Percentiles rank a stretch among this genome's conserved stretches.
These are phyloP conservation scores for Glossosoma conforme DNA, from an alignment of 1,140 invertebrate genomes.

Conservation along the genomic window DNA sequence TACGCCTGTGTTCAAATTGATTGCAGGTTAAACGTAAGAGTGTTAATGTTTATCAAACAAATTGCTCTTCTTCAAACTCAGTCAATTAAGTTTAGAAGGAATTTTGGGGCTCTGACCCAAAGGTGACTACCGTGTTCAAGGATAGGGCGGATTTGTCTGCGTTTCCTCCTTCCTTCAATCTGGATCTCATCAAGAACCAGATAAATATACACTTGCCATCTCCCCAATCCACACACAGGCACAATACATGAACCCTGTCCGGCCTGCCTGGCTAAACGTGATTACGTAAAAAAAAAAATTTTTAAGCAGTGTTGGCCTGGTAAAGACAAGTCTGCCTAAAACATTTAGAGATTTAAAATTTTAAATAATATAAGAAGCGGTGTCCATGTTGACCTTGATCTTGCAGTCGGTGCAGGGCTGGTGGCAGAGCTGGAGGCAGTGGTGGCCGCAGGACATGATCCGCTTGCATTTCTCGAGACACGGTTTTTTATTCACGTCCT, in stretches of 20 bases:
- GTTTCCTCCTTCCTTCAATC: too few species aligned
- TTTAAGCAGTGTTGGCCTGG: not conserved
- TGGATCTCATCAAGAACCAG: too few species aligned
- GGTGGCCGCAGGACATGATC: conserved; percentile 17
- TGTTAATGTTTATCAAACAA: too few species aligned
- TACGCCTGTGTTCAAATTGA: too few species aligned
- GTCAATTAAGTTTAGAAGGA: too few species aligned
- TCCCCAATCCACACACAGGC: too few species aligned
- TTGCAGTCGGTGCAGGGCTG: conserved; percentile 6
- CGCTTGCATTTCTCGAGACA: conserved; percentile 17
- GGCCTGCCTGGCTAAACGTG: not conserved
- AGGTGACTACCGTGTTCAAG: too few species aligned
- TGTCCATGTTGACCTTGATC: conserved; percentile 6
- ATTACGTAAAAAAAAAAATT: not conserved
- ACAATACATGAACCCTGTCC: conserved; percentile 38
- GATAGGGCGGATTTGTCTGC: too few species aligned
- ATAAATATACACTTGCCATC: too few species aligned
- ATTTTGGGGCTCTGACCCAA: too few species aligned
- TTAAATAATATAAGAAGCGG: not conserved
- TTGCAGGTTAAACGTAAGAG: too few species aligned
- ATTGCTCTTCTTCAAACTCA: too few species aligned
- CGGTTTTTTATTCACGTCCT: conserved; percentile 11
- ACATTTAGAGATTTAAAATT: not conserved
- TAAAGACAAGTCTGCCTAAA: not conserved
- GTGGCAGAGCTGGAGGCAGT: conserved; percentile 13